Conservation (phyloP, 1,140 invertebrate genomes). For the Andrena cerasifolii region DNA sequence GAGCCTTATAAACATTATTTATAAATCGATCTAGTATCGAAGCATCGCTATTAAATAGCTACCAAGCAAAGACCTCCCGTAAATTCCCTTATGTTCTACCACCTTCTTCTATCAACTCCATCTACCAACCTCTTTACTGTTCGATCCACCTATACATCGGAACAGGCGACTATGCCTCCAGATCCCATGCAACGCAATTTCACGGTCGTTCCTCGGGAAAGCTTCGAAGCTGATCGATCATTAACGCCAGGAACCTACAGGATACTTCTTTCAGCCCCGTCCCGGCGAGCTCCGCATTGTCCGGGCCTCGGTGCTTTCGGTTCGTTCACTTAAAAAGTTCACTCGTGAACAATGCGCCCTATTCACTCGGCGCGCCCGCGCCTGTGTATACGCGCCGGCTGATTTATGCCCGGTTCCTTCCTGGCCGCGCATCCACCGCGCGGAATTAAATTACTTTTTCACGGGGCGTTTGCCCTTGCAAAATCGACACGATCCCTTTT, state of each 20-base stretch:
- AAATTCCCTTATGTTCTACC: too few species aligned
- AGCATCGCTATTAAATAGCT: too few species aligned
- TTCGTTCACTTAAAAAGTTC: constrained; percentile 20
- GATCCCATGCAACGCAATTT: not conserved
- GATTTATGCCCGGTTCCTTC: constrained; percentile 20
- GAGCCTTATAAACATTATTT: too few species aligned
- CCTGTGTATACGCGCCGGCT: not conserved
- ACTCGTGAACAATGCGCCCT: constrained; percentile 15
- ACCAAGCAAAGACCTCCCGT: too few species aligned
- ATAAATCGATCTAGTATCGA: too few species aligned
- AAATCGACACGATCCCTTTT: constrained; percentile 42
- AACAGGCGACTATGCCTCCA: too few species aligned
- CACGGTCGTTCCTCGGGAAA: not conserved
- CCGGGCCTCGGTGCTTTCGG: not conserved
- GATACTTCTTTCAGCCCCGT: not conserved
- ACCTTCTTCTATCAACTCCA: too few species aligned
- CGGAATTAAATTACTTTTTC: constrained; percentile 47
- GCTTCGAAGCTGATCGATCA: constrained; percentile 10
- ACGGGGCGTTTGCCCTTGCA: constrained; percentile 24
- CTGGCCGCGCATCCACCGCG: constrained; percentile 1
- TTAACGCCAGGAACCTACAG: not conserved
- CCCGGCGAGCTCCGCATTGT: not conserved
- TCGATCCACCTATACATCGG: too few species aligned
- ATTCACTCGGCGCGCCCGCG: not conserved
- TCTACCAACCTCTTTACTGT: too few species aligned